Conservation (phyloP, 2,797 vertebrate species). For the Apogon hyalosoma region DNA sequence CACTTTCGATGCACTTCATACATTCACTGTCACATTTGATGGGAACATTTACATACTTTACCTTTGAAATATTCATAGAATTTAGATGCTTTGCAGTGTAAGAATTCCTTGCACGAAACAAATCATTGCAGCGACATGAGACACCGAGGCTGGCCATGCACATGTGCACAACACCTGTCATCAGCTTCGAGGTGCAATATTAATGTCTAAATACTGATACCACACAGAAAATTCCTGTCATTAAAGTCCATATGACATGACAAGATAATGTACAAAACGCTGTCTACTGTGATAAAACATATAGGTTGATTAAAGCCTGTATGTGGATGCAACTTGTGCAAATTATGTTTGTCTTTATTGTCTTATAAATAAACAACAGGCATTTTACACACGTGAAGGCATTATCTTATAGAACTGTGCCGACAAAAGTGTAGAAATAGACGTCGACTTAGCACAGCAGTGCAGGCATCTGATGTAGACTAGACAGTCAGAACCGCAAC, state of each 20-base stretch:
- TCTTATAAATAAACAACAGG: no score
- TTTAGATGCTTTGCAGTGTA: neutral
- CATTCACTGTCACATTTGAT: neutral
- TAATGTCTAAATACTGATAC: neutral
- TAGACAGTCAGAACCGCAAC: neutral
- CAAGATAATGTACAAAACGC: neutral
- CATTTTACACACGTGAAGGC: neutral
- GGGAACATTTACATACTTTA: neutral
- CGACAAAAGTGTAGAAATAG: neutral
- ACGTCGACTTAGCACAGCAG: slow-evolving; percentile 12
- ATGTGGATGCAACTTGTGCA: no score
- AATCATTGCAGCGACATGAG: slow-evolving; percentile 15
- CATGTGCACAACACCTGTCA: neutral
- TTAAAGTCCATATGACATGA: neutral
- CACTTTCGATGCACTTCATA: neutral
- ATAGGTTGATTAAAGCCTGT: no score
- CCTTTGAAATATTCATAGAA: neutral
- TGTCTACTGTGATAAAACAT: no score
- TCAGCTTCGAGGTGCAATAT: neutral
- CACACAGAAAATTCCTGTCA: neutral
- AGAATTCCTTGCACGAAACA: neutral
- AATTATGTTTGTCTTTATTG: no score
- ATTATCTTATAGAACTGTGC: neutral
- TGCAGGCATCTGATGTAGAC: slow-evolving; percentile 20
- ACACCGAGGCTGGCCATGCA: neutral